A percentile compares a stretch with the other conserved stretches of the same genome.
Conservation (phyloP, 2,113 vertebrate genomes). For the Isichthys henryi region DNA sequence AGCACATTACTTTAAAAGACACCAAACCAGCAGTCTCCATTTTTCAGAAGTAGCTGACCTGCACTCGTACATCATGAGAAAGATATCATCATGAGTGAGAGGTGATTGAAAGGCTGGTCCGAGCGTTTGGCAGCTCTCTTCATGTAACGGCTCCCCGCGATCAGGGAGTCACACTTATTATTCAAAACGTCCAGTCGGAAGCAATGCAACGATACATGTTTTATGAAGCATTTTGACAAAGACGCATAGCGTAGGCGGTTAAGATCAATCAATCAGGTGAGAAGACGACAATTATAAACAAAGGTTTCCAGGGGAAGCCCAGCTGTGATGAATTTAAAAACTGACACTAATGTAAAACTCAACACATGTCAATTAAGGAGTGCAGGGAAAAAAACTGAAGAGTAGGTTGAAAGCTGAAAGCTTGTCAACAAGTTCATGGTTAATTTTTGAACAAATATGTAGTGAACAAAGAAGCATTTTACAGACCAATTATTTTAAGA, state of each 20-base stretch:
- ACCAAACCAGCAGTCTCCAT: not conserved
- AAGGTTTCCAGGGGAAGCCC: not conserved
- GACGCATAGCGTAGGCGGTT: not conserved
- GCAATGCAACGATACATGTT: not conserved
- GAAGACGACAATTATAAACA: not conserved
- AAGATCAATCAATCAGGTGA: not conserved
- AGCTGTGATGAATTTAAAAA: not conserved
- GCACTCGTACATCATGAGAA: not conserved
- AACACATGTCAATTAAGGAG: not conserved
- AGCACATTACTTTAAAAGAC: not conserved
- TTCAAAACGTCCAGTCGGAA: not conserved
- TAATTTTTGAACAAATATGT: not conserved
- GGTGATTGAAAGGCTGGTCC: slow-evolving; percentile 3
- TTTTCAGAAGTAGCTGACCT: not conserved
- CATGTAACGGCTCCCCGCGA: not conserved
- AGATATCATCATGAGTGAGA: not conserved
- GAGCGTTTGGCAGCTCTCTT: not conserved
- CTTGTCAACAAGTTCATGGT: not conserved
- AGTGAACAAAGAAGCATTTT: not conserved
- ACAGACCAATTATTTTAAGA: not conserved
- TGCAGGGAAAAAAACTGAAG: not conserved
- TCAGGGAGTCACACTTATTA: not conserved
- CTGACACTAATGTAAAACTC: not conserved
- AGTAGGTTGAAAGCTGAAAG: not conserved
- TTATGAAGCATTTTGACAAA: slow-evolving; percentile 3